Base-by-base conservation (phyloP, 2,888 invertebrate genomes). In the Andrena hattorfiana region DNA sequence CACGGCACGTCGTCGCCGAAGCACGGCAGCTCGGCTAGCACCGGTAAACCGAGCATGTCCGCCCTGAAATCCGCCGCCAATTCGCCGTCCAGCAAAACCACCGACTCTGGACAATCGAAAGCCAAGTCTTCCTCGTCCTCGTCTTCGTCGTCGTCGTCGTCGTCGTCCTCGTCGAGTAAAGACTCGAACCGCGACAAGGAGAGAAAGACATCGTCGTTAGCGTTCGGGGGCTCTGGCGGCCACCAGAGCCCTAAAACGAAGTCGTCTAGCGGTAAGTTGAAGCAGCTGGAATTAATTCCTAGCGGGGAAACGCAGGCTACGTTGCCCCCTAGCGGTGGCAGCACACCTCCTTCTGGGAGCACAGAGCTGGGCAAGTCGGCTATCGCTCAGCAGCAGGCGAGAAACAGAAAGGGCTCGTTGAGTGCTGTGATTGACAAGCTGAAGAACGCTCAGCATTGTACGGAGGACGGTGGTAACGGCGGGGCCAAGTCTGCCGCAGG, bases 31-130 rank as follows among this genome's bases (percentile, higher is more conserved):
- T 95, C 96, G 0, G 95, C 96, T 16, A 95, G 96, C 76, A 96
- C 97, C 0, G 98, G 98, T 0, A 98, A 98, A 92, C 98, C 98
- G 0, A 98, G 98, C 91, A 97, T 98, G 97, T 97, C 97, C 0
- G 96, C 98, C 0, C 94, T 98, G 28, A 98, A 98, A 92, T 98
- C 97, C 51, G 97, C 97, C 0, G 95, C 90, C 23, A 94, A 93
- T 82, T 94, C 94, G 4, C 93, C 94, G 10, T 94, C 94, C 16
- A 95, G 95, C 4, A 92, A 92, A 66, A 84, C 83, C 62, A 73
- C 87, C 64, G 86, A 89, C 10, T 66, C 88, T 2, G 70, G 84
- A 3, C 84, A 90, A 6, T 89, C 90, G 2, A 92, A 92, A 59
- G 76, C 86, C 16, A 92, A 91, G 60, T 88, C 92, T 8, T 90